Conservation (phyloP, 2,797 vertebrate genomes). For the Notolepis coatsorum region DNA sequence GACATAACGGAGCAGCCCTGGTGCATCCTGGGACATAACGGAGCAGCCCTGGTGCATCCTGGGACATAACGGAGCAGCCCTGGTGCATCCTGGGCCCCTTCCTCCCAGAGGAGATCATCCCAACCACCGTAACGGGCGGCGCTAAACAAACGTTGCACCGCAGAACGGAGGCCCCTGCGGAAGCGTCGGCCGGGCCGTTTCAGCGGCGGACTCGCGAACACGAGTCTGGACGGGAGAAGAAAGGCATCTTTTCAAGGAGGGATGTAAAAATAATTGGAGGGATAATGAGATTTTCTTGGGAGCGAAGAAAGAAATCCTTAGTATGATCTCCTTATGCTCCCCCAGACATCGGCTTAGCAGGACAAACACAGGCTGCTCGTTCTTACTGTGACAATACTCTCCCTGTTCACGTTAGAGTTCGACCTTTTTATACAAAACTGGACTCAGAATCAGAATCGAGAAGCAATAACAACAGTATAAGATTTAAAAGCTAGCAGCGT, state of each 20-base stretch:
- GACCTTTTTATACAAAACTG: too few relatives aligned
- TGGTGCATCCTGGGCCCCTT: background rate
- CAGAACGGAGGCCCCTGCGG: slow-evolving; percentile 2
- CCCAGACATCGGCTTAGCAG: slow-evolving; percentile 63
- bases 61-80: too few relatives aligned
- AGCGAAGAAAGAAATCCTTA: slow-evolving; percentile 28
- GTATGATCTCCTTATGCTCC: slow-evolving; percentile 43
- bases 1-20: too few relatives aligned
- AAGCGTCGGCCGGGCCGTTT: background rate
- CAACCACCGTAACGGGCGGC: slow-evolving; percentile 7
- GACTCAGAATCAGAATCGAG: too few relatives aligned
- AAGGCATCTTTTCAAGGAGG: slow-evolving; percentile 18
- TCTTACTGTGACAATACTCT: slow-evolving; percentile 45
- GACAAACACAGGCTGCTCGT: slow-evolving; percentile 51
- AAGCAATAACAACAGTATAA: too few relatives aligned
- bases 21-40: too few relatives aligned
- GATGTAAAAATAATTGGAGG: slow-evolving; percentile 43
- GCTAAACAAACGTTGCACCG: slow-evolving; percentile 20
- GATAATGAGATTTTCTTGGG: slow-evolving; percentile 63
- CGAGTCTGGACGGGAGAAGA: too few relatives aligned
- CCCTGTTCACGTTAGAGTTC: too few relatives aligned
- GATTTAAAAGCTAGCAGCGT: too few relatives aligned
- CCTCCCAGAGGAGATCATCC: slow-evolving; percentile 5
- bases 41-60: too few relatives aligned
- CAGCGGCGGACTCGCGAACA: background rate